Conservation (phyloP, 2,888 invertebrate species). For the Orchesella flavescens region DNA sequence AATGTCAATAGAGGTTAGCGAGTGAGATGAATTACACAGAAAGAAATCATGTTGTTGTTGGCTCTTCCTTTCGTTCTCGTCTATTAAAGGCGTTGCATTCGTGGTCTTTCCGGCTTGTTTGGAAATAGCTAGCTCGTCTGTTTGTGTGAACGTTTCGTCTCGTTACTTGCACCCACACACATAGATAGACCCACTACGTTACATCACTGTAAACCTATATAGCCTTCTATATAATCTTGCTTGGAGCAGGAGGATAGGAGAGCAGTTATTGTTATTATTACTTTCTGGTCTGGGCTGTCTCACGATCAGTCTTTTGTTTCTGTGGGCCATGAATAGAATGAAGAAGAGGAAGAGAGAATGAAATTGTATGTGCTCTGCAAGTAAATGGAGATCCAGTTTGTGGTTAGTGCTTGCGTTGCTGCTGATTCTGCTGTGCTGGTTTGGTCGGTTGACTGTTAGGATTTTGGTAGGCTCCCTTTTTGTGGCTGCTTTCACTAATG, state of each 20-base stretch:
- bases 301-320: constrained; percentile 42
- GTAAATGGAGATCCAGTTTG: constrained; percentile 55
- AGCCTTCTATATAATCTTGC: not conserved
- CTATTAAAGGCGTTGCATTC: too few relatives aligned
- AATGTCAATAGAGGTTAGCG: constrained; percentile 64
- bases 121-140: too few relatives aligned
- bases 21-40: constrained; percentile 52
- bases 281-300: constrained; percentile 5
- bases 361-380: constrained; percentile 57
- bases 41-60: constrained; percentile 21
- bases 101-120: constrained; percentile 3
- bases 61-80: not conserved
- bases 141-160: not conserved
- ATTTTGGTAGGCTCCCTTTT: constrained; percentile 30
- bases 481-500: constrained; percentile 48
- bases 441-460: constrained; percentile 25
- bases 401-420: constrained; percentile 48
- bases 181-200: not conserved
- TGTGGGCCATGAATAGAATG: constrained; percentile 49
- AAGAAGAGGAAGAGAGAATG: constrained; percentile 21
- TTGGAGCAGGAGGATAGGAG: not conserved
- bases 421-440: constrained; percentile 47
- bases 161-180: not conserved
- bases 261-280: constrained; percentile 28
- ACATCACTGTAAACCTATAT: not conserved